Evolutionary conservation across 2,888 invertebrate genomes (phyloP), one percentile per base, ranked within the genome.

Genomic region (Pelosia muscerda): DNA sequence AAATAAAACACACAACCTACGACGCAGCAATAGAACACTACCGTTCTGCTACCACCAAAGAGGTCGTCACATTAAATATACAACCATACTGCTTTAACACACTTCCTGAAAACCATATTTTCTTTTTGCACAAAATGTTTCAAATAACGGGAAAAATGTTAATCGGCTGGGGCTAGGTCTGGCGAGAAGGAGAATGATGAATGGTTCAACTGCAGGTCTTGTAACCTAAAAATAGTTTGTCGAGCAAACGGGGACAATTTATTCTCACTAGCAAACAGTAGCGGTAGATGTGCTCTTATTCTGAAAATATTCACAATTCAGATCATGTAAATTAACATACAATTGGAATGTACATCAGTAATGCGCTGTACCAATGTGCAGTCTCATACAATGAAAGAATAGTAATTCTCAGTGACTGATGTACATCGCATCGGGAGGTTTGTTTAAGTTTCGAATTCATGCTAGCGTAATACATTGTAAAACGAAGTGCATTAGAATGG

Each of bases 301-400:
- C 23, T 59, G 23, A 59, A 38, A 38, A 59, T 13, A 59, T 59
- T 38, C 23, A 34, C 38, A 19, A 38, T 38, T 23, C 34, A 38
- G 59, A 25, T 59, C 38, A 59, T 59, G 23, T 38, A 38, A 59
- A 59, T 59, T 23, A 59, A 59, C 59, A 25, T 38, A 19, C 23
- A 59, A 76, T 64, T 54, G 74, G 73, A 72, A 72, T 71, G 70
- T 72, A 61, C 26, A 9, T 26, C 59, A 38, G 23, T 59, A 25
- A 59, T 25, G 19, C 38, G 59, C 25, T 59, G 15, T 23, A 38
- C 38, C 25, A 15, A 38, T 56, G 56, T 38, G 38, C 10, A 59
- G 23, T 38, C 34, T 25, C 38, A 6, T 10, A 10, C 23, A 38
- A 25, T 59, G 23, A 59, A 59, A 59, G 25, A 1, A 38, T 38